A percentile compares a stretch with the other conserved stretches of the same genome.
Conservation (phyloP, 2,888 invertebrate species). For the Priocnemis perturbator region DNA sequence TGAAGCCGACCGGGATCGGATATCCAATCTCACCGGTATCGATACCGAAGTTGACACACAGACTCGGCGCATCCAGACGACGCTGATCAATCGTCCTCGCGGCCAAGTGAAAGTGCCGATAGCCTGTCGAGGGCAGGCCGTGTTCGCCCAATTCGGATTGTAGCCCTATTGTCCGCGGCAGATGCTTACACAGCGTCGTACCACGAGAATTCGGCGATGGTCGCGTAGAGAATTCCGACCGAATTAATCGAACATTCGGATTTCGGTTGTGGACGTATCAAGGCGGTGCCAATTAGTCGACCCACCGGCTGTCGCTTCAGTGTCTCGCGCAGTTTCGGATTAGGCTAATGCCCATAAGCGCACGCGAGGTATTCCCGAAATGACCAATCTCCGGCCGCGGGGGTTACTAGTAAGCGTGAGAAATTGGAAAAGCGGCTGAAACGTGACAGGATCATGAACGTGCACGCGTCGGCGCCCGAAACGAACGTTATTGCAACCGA, state of each 20-base stretch:
- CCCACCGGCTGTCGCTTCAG: conserved; percentile 24
- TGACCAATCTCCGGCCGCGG: no score
- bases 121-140: background rate
- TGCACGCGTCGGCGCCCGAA: no score
- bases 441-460: no score
- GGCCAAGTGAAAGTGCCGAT: conserved; percentile 1
- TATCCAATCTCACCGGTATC: conserved; percentile 1
- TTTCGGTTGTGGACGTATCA: conserved; percentile 18
- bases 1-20: background rate
- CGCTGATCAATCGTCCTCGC: background rate
- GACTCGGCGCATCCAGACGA: background rate
- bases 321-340: conserved; percentile 21
- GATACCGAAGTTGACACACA: conserved; percentile 3
- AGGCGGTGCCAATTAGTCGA: conserved; percentile 28
- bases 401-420: no score
- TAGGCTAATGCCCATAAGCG: conserved; percentile 20
- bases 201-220: no score
- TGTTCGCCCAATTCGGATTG: no score
- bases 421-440: no score
- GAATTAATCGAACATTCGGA: conserved; percentile 8
- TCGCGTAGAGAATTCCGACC: background rate
- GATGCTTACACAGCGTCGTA: no score
- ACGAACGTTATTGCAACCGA: no score
- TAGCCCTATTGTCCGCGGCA: no score
- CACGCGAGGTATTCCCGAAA: conserved; percentile 2